These are phyloP conservation scores for Lepisosteus oculatus DNA, from an alignment of 2,113 vertebrate species.

Conservation along the genomic window DNA sequence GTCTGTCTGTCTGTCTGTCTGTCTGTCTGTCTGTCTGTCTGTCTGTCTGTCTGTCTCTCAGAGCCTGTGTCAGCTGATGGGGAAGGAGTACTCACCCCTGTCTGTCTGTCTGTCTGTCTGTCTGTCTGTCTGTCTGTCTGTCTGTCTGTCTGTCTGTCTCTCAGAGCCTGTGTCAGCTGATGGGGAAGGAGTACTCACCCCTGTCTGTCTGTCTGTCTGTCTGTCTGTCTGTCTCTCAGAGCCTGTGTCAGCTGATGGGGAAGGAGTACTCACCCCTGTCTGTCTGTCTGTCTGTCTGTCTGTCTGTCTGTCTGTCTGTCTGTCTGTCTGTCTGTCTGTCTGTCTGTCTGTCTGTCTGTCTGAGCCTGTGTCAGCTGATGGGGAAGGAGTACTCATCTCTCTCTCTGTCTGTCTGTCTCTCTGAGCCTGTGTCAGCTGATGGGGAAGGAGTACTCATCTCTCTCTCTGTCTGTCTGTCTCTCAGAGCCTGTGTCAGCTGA, in stretches of 20 bases:
- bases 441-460: no score
- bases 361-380: slow-evolving; percentile 55
- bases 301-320: not conserved
- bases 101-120: not conserved
- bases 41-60: no score
- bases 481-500: no score
- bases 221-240: slow-evolving; percentile 25
- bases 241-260: slow-evolving; percentile 85
- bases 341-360: not conserved
- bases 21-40: not conserved
- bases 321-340: not conserved
- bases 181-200: no score
- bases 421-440: no score
- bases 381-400: slow-evolving; percentile 13
- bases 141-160: not conserved
- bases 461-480: not conserved
- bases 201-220: not conserved
- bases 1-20: no score
- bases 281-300: not conserved
- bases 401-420: not conserved
- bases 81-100: no score
- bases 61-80: no score
- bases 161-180: no score
- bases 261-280: no score
- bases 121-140: not conserved